Base-by-base conservation (phyloP, 2,113 vertebrate genomes). In the Mesoclemmys tuberculata region DNA sequence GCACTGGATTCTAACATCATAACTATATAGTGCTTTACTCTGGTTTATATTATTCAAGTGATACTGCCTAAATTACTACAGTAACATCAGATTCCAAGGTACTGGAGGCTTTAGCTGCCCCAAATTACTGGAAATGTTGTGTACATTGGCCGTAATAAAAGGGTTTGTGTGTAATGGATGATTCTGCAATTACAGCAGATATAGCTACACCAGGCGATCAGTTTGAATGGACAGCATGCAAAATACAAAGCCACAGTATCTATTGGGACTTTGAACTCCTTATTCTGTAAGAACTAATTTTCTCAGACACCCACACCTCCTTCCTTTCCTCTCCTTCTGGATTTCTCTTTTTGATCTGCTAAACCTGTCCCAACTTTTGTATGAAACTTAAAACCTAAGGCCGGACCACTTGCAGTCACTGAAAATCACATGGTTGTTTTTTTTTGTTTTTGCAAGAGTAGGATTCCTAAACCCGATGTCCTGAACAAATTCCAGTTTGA, bases 71-170 rank as follows among this genome's bases (percentile, higher is more conserved):
- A 95, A 38, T 80, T 95, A 54, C 94, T 90, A 54, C 16, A 77
- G 64, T 52, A 48, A 87, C 89, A 84, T 82, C 41, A 85, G 56
- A 56, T 96, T 94, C 95, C 93, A 96, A 94, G 51, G 96, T 95
- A 79, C 1, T 5, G 85, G 64, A 96, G 90, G 75, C 86, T 97
- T 93, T 90, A 97, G 89, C 64, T 94, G 86, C 56, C 89, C 85
- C 88, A 93, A 95, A 96, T 97, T 96, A 94, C 97, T 94, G 95
- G 95, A 95, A 96, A 95, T 86, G 93, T 84, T 88, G 94, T 92
- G 90, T 68, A 93, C 95, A 88, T 95, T 89, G 90, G 46, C 81
- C 85, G 58, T 95, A 97, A 97, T 97, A 92, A 96, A 93, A 97
- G 95, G 92, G 90, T 95, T 35, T 35, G 48, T 11, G 55, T 24